These are phyloP conservation scores for Desoria tigrina DNA, from an alignment of 2,888 invertebrate genomes.

Conservation along the genomic window DNA sequence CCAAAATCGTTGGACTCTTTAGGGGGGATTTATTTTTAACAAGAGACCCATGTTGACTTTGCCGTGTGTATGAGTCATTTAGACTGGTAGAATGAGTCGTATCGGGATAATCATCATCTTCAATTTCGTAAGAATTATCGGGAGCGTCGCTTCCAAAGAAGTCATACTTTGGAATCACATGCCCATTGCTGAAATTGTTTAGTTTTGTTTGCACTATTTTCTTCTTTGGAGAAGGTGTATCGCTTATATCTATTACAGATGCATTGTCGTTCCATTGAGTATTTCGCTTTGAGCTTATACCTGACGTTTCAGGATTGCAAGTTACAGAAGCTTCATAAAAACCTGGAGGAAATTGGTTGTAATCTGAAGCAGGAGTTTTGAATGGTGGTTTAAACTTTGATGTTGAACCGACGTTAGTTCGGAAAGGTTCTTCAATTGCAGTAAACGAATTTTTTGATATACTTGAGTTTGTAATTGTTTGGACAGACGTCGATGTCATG, in stretches of 20 bases:
- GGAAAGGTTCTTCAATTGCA: background rate
- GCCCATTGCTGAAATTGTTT: background rate
- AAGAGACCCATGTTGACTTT: too few relatives aligned
- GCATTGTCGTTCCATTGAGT: background rate
- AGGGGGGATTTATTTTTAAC: background rate
- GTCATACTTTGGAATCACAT: slow-evolving; percentile 22
- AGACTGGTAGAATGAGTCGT: slow-evolving; percentile 10
- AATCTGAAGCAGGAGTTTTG: too few relatives aligned
- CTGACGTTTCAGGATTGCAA: background rate
- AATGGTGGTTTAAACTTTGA: background rate
- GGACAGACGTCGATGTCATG: slow-evolving; percentile 31
- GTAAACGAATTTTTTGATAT: background rate
- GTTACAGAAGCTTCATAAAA: background rate
- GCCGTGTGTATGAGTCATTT: background rate
- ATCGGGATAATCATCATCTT: slow-evolving; percentile 15
- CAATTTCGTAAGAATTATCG: slow-evolving; percentile 20
- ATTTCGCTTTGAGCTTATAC: background rate
- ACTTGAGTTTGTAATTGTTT: background rate
- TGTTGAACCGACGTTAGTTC: background rate
- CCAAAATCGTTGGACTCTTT: background rate
- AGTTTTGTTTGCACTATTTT: background rate
- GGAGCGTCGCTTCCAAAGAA: slow-evolving; percentile 30
- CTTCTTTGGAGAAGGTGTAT: slow-evolving; percentile 21
- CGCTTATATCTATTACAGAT: slow-evolving; percentile 26
- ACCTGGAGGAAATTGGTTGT: too few relatives aligned